phyloP scores from a whole-genome alignment of 2,888 invertebrate genomes.

The Miltochrista miniata region DNA sequence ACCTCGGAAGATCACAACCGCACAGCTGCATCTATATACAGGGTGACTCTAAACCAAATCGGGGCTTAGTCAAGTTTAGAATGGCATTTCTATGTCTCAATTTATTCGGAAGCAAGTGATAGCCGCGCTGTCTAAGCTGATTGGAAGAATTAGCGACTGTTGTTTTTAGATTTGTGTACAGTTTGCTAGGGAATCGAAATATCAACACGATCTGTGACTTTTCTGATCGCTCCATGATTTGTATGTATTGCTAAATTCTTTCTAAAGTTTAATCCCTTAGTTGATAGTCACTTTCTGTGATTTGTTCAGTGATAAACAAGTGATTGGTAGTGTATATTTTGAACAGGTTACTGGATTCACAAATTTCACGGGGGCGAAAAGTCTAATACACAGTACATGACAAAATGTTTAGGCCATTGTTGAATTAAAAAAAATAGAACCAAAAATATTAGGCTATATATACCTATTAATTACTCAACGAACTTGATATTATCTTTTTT shows the following conservation, averaged over 20 bases:
- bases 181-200: background rate
- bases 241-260: too few relatives aligned
- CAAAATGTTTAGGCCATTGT: too few relatives aligned
- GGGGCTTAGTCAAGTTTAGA: slow-evolving; percentile 41
- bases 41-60: slow-evolving; percentile 26
- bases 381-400: too few relatives aligned
- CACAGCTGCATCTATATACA: slow-evolving; percentile 15
- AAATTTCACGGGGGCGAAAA: too few relatives aligned
- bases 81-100: slow-evolving; percentile 40
- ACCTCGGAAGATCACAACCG: background rate
- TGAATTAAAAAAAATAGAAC: background rate
- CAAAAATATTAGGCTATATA: background rate
- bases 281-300: too few relatives aligned
- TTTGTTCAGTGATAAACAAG: too few relatives aligned
- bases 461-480: background rate
- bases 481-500: background rate
- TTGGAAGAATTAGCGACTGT: slow-evolving; percentile 27
- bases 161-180: slow-evolving; percentile 6
- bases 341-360: too few relatives aligned
- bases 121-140: slow-evolving; percentile 26
- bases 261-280: too few relatives aligned
- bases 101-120: slow-evolving; percentile 18
- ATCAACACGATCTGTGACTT: too few relatives aligned
- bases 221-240: too few relatives aligned
- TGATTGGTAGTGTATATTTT: too few relatives aligned